Percentiles rank a stretch among this genome's conserved stretches.
phyloP scores from a whole-genome alignment of 2,888 invertebrate species.

The Yponomeuta evonymella region DNA sequence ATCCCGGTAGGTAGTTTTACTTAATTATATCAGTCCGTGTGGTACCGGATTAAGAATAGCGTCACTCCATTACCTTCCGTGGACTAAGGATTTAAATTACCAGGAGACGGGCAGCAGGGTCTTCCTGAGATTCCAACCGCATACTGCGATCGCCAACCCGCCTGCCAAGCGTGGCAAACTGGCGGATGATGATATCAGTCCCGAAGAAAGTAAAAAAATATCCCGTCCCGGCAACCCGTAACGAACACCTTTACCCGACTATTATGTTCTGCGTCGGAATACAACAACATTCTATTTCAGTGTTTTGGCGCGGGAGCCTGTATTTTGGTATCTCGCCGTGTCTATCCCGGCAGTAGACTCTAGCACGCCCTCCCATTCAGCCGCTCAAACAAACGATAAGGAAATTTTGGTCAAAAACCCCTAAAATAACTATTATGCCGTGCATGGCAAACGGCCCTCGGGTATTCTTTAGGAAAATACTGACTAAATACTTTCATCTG shows the following conservation, averaged over 20 bases:
- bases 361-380: slow-evolving; percentile 29
- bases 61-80: too few relatives aligned
- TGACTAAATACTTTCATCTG: slow-evolving; percentile 36
- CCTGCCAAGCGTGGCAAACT: too few relatives aligned
- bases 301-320: slow-evolving; percentile 44
- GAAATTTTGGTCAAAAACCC: slow-evolving; percentile 16
- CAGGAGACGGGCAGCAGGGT: too few relatives aligned
- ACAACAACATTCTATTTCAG: slow-evolving; percentile 39
- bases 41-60: too few relatives aligned
- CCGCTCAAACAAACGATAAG: slow-evolving; percentile 26
- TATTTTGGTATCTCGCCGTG: slow-evolving; percentile 31
- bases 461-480: slow-evolving; percentile 47
- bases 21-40: too few relatives aligned
- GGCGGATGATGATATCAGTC: too few relatives aligned
- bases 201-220: too few relatives aligned
- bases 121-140: too few relatives aligned
- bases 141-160: too few relatives aligned
- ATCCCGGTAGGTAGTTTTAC: too few relatives aligned
- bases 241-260: not conserved
- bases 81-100: too few relatives aligned
- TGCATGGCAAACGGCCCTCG: slow-evolving; percentile 53
- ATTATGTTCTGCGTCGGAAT: not conserved
- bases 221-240: not conserved
- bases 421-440: slow-evolving; percentile 50
- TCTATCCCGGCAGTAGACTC: slow-evolving; percentile 42